These are phyloP conservation scores for Tympanuchus pallidicinctus DNA, from an alignment of 2,113 vertebrate species.

Conservation along the genomic window DNA sequence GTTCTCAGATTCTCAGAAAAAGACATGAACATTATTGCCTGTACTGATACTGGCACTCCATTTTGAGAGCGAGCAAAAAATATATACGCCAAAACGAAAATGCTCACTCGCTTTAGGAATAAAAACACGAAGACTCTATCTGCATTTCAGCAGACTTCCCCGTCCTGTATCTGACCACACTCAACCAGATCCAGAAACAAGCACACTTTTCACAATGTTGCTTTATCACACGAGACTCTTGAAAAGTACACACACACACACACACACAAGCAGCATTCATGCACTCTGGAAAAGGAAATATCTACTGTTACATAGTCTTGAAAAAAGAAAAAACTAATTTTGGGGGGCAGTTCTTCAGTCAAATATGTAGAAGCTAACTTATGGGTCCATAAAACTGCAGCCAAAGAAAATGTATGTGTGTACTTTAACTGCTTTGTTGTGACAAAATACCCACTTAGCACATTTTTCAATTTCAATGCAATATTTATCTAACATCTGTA, in stretches of 20 bases:
- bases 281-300: background rate
- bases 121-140: background rate
- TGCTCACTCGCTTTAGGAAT: background rate
- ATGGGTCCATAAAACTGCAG: background rate
- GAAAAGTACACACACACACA: too few species aligned
- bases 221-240: background rate
- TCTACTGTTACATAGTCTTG: background rate
- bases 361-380: background rate
- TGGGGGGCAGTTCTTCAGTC: background rate
- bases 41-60: background rate
- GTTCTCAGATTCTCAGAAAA: background rate
- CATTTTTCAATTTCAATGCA: conserved; percentile 26
- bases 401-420: background rate
- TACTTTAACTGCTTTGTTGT: conserved; percentile 15
- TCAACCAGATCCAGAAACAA: background rate
- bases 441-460: conserved; percentile 43
- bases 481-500: conserved; percentile 26
- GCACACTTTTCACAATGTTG: background rate
- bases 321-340: background rate
- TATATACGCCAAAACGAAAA: background rate
- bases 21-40: background rate
- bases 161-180: background rate
- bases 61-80: background rate
- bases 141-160: background rate
- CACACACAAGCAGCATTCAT: too few species aligned